Base-by-base conservation (phyloP, 2,113 vertebrate species). In the Ondatra zibethicus region DNA sequence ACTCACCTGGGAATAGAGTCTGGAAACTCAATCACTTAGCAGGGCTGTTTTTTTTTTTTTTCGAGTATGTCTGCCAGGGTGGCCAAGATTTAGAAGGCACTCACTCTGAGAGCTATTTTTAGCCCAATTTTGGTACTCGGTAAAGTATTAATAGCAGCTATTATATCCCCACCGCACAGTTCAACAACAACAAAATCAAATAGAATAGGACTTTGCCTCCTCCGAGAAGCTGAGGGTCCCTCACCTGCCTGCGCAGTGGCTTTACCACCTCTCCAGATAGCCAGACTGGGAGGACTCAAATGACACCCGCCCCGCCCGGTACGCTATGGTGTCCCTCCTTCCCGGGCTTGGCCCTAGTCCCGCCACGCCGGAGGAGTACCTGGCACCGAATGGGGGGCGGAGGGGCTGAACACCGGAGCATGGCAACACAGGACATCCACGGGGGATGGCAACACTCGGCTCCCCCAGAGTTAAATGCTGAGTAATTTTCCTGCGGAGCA, bases 401-500 rank as follows among this genome's bases (percentile, higher is more conserved):
- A 10, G 66, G 7, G 9, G 21, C 45, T n/a, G 23, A 47, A 52
- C 33, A 70, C 23, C 2, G 8, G 25, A 73, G 70, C 85, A 4
- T 19, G 4, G 52, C 89, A 55, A 80, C 73, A 25, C 72, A 65
- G 21, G 58, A 63, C 78, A 9, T 19, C 63, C 85, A 70, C 58
- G 0, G 42, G 29, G 77, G 39, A 5, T 39, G 17, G 47, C 87
- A 66, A 81, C 70, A 17, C 68, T 87, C 19, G 55, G 55, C 73
- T 75, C 70, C 70, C 70, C 75, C 14, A 21, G 16, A 88, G 81
- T 55, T 92, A 93, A 92, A 91, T 25, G 93, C 97, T 93, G 97
- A 97, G 97, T 93, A 93, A 94, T 88, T 86, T 92, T 85, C 80
- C 97, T 66, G 50, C 80, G 42, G 63, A 19, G 94, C 70, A 12